Evolutionary conservation across 2,113 vertebrate species (phyloP), one percentile per base, ranked within the genome.

Genomic region (Xyliphius kryptos): DNA sequence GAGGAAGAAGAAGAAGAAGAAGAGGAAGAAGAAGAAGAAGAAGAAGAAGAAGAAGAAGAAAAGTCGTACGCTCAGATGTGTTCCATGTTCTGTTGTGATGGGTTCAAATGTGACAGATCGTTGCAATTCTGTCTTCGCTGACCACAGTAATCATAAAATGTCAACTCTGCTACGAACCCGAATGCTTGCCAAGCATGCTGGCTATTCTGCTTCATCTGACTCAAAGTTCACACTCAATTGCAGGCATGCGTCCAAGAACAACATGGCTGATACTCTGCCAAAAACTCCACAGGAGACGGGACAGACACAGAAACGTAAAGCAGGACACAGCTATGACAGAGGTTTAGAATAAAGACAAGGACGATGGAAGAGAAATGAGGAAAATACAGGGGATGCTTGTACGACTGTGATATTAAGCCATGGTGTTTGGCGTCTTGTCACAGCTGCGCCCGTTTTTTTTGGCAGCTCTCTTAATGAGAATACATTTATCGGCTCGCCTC

Each of bases 401-500:
- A 32, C 9, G 32, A 11, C 53, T 55, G 52, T 5, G 4, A 54
- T 4, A n/a, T 52, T 5, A 2, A 16, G n/a, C n/a, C 6, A 17
- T 2, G 9, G n/a, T n/a, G 17, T 36, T 22, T 26, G 41, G 9
- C 48, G 14, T 54, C 20, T 11, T 7, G 4, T n/a, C 38, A 16
- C 14, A 10, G 38, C 44, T 13, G 11, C 14, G 47, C 6, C 37
- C 4, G 22, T 19, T 40, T 37, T 56, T 56, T 63, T 54, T 37
- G 22, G 16, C 43, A 7, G 43, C 44, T 6, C 11, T 38, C 46
- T 61, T 38, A 61, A 48, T 49, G 11, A 17, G 9, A 38, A 55
- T 56, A 37, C 47, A 56, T 63, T 32, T 44, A 63, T 63, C 6
- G 20, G 20, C n/a, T 1, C 20, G 48, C 15, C 60, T 52, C 3